These are phyloP conservation scores for Diplodus puntazzo DNA, from an alignment of 2,797 vertebrate species.

Conservation along the genomic window DNA sequence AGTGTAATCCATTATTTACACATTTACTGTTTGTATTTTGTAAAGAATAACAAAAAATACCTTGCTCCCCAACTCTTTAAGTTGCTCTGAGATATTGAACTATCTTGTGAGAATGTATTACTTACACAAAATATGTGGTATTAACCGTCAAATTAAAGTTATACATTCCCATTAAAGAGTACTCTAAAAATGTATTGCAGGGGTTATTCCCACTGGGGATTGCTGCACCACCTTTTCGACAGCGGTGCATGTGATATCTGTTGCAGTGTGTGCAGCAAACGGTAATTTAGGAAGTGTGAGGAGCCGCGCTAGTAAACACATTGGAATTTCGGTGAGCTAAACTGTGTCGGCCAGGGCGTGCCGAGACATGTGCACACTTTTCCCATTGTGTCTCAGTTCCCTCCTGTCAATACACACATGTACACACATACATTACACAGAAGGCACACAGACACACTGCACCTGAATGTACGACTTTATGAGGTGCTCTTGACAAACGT, in stretches of 20 bases:
- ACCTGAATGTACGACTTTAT: neutral
- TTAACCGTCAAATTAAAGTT: neutral
- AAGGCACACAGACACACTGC: conserved; percentile 9
- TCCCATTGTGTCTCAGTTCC: conserved; percentile 53
- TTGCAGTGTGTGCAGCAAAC: conserved; percentile 27
- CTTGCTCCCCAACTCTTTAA: too few species aligned
- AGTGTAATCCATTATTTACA: neutral
- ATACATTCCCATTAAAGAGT: neutral
- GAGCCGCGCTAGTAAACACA: conserved; percentile 50
- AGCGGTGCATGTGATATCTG: neutral
- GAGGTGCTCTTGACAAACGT: neutral
- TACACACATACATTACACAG: neutral
- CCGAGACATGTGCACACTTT: conserved; percentile 48
- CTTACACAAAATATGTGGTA: neutral
- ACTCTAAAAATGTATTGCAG: neutral
- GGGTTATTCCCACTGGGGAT: neutral
- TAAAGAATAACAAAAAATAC: too few species aligned
- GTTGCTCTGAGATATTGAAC: neutral
- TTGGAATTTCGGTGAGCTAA: conserved; percentile 22
- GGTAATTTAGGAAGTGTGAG: conserved; percentile 41
- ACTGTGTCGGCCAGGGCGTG: conserved; percentile 57
- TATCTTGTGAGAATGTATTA: neutral
- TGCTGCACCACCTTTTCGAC: neutral
- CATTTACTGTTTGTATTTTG: neutral
- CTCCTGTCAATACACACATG: conserved; percentile 15